A percentile compares a stretch with the other conserved stretches of the same genome.
Conservation (phyloP, 2,888 invertebrate genomes). For the Lepidochitona cinerea region DNA sequence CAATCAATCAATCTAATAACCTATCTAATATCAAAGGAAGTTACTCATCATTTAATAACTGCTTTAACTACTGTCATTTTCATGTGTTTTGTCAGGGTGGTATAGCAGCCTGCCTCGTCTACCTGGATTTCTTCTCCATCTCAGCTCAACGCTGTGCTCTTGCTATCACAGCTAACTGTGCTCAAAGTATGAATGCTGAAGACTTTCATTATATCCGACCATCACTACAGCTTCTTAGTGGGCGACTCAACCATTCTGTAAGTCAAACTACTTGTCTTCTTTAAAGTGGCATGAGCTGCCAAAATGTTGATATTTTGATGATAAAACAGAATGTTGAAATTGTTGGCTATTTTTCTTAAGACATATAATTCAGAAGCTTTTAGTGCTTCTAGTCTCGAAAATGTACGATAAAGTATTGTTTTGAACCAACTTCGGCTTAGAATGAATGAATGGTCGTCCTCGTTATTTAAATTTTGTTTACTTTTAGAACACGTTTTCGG, state of each 20-base stretch:
- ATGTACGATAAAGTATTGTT: too few relatives aligned
- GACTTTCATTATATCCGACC: conserved; percentile 95
- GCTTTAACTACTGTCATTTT: too few relatives aligned
- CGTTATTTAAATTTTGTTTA: too few relatives aligned
- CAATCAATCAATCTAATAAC: too few relatives aligned
- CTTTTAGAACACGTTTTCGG: too few relatives aligned
- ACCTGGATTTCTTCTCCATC: conserved; percentile 98
- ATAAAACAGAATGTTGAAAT: background rate
- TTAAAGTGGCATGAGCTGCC: too few relatives aligned
- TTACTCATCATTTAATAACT: too few relatives aligned
- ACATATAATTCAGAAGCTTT: background rate
- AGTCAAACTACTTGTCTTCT: too few relatives aligned
- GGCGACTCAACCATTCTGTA: conserved; percentile 74
- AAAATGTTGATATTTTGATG: background rate
- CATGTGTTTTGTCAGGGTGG: conserved; percentile 81
- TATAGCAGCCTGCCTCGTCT: conserved; percentile 95
- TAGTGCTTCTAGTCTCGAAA: background rate
- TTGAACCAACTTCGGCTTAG: too few relatives aligned
- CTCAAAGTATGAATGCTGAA: conserved; percentile 91
- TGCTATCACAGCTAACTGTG: conserved; percentile 97
- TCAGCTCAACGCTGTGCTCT: conserved; percentile 97
- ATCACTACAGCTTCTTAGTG: conserved; percentile 88
- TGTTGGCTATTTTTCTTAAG: background rate
- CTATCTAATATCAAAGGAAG: too few relatives aligned
- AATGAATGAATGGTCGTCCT: too few relatives aligned